Conservation (phyloP, 2,113 vertebrate genomes). For the Aldabrachelys gigantea region DNA sequence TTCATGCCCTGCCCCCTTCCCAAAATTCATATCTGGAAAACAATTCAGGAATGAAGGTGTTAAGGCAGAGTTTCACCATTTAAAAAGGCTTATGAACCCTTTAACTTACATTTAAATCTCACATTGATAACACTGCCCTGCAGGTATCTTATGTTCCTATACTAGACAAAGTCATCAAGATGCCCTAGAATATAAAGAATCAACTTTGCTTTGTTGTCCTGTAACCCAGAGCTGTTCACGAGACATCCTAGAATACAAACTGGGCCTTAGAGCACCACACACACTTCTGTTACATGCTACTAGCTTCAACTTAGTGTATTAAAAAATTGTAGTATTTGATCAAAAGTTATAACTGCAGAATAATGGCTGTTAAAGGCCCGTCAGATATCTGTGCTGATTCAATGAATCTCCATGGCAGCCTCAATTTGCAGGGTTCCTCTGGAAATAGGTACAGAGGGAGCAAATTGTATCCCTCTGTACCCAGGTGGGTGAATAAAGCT, state of each 20-base stretch:
- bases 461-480: background rate
- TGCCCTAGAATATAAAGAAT: background rate
- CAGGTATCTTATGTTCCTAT: background rate
- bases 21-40: background rate
- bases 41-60: background rate
- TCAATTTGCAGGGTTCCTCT: background rate
- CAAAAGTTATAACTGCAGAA: background rate
- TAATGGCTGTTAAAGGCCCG: accelerated
- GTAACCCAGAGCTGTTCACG: background rate
- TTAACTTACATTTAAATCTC: background rate
- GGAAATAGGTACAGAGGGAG: background rate
- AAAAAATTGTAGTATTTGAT: background rate
- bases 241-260: background rate
- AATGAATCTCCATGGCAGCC: accelerated
- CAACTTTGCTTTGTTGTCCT: background rate
- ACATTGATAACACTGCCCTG: background rate
- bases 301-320: background rate
- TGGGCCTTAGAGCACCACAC: background rate
- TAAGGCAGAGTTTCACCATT: background rate
- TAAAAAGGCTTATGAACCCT: background rate
- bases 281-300: background rate
- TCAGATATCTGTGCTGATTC: background rate
- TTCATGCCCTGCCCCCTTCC: background rate
- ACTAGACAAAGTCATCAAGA: background rate
- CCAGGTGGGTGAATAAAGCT: background rate